Base-by-base conservation (phyloP, 2,888 invertebrate species). In the Quadriops clusia region DNA sequence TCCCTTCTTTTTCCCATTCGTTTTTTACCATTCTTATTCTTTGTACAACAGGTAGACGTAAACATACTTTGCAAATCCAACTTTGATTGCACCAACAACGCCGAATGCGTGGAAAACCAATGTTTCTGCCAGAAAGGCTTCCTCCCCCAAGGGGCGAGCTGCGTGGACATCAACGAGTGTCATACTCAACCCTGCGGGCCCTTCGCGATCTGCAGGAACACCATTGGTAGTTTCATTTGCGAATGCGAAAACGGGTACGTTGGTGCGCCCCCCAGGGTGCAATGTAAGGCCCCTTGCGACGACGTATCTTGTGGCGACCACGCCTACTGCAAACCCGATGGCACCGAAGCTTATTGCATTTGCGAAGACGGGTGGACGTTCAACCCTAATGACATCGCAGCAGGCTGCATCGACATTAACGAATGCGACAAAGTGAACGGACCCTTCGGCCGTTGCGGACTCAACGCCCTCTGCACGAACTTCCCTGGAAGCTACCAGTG, bases 361-460 rank as follows among this genome's bases (percentile, higher is more conserved):
- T 90, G 90, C 53, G 86, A 91, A 54, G 84, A 86, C 35, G 91
- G 91, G 1, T 91, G 89, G 86, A 87, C 86, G 1, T 91, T 84
- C 53, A 80, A 90, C 60, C 90, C 91, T 0, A 76, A 70, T 32
- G 85, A 91, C 50, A 83, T 91, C 41, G 73, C 82, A 4, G 86
- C 86, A 23, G 91, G 91, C 34, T 91, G 91, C 53, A 72, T 89
- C 36, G 93, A 94, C 61, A 78, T 94, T 40, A 74, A 94, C 56
- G 94, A 94, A 64, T 94, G 94, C 53, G 85, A 89, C 50, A 60
- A 67, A 29, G 61, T 73, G 12, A 72, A 80, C 40, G 85, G 85
- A 15, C 77, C 79, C 1, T 79, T 73, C 26, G 86, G 87, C 28
- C 72, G 79, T 42, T 91, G 91, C 57, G 90, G 87, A n/a, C 64